These are phyloP conservation scores for Hofmannophila pseudospretella DNA, from an alignment of 2,888 invertebrate species.

Conservation along the genomic window DNA sequence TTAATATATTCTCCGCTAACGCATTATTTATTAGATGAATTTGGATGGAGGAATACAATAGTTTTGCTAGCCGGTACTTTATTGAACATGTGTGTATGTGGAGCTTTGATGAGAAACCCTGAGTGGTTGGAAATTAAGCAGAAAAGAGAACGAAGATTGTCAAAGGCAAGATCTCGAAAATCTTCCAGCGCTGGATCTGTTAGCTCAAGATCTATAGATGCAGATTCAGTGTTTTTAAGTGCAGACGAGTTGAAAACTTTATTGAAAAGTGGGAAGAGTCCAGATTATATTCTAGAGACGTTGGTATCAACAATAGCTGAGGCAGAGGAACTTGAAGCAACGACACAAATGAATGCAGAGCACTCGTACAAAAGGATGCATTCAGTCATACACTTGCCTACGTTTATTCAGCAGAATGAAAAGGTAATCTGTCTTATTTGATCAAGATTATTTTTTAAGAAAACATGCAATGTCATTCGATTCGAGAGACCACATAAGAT, in stretches of 20 bases:
- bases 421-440: too few species aligned
- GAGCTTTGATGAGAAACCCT: constrained; percentile 91
- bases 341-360: constrained; percentile 64
- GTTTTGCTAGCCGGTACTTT: constrained; percentile 88
- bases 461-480: too few species aligned
- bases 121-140: constrained; percentile 86
- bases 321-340: constrained; percentile 61
- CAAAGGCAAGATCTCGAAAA: constrained; percentile 54
- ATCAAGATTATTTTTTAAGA: too few species aligned
- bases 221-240: constrained; percentile 72
- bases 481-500: too few species aligned
- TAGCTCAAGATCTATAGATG: constrained; percentile 66
- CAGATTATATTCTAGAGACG: constrained; percentile 80
- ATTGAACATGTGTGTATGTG: constrained; percentile 91
- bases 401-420: constrained; percentile 84
- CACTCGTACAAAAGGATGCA: constrained; percentile 59
- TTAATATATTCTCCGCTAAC: constrained; percentile 92
- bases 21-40: constrained; percentile 80
- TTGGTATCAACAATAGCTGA: constrained; percentile 76
- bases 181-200: constrained; percentile 72
- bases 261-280: constrained; percentile 82
- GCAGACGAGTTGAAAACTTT: constrained; percentile 81
- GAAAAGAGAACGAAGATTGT: constrained; percentile 63
- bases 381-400: constrained; percentile 87
- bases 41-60: constrained; percentile 89